Evolutionary conservation across 2,797 vertebrate species (phyloP).

Genomic region (Buceros bicornis): DNA sequence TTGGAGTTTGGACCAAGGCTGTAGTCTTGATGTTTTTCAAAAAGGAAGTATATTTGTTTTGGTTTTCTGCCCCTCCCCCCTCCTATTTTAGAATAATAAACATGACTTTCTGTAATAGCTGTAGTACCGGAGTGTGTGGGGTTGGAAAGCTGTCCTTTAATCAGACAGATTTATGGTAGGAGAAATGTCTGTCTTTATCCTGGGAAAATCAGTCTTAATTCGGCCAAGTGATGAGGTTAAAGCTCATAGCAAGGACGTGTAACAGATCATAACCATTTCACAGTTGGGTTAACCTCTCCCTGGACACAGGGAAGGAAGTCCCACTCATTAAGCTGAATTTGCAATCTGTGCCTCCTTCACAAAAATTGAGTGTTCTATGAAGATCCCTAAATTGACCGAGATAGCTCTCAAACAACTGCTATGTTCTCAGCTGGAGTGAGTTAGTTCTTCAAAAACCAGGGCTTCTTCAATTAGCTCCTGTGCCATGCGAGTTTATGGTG

Average conservation of each 20-base stretch:
- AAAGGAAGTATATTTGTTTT: neutral
- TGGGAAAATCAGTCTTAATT: neutral
- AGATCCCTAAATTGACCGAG: neutral
- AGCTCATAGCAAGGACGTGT: neutral
- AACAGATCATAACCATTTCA: neutral
- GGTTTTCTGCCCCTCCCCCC: neutral
- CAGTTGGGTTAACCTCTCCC: neutral
- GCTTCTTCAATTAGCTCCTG: neutral
- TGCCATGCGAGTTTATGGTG: neutral
- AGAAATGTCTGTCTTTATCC: neutral
- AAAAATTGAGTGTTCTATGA: neutral
- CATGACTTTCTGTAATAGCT: neutral
- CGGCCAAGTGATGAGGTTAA: neutral
- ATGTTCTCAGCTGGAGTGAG: neutral
- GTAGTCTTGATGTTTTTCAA: neutral
- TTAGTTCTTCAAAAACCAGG: neutral
- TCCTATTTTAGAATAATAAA: neutral
- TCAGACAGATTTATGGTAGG: neutral
- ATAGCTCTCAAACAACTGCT: neutral
- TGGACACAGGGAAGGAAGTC: neutral
- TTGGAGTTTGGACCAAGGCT: neutral
- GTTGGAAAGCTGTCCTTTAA: neutral
- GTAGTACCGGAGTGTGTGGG: neutral
- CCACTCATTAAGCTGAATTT: neutral
- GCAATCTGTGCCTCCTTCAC: neutral